Evolutionary conservation across 2,888 invertebrate genomes (phyloP).

Genomic region (Monochamus alternatus): DNA sequence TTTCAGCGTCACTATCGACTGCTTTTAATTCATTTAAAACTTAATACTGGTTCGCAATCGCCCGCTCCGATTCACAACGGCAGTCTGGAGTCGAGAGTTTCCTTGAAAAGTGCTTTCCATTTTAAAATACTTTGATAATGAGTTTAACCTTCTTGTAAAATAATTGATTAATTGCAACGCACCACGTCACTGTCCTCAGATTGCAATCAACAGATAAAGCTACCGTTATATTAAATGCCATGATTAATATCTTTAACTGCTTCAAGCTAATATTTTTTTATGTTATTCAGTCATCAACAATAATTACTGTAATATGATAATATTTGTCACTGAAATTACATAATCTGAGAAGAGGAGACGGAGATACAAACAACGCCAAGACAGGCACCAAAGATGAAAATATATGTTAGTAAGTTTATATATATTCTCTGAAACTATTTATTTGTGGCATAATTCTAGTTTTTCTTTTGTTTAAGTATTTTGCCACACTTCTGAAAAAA

Average conservation of each 20-base stretch:
- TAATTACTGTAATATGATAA: too few relatives aligned
- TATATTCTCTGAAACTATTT: too few relatives aligned
- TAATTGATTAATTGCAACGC: neutral
- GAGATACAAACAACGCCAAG: too few relatives aligned
- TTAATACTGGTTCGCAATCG: neutral
- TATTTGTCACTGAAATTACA: too few relatives aligned
- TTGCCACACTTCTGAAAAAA: too few relatives aligned
- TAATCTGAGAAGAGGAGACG: neutral
- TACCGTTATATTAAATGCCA: neutral
- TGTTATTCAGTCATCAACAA: neutral
- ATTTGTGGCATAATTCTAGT: too few relatives aligned
- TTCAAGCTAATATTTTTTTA: too few relatives aligned
- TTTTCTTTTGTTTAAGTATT: too few relatives aligned
- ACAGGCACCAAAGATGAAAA: too few relatives aligned
- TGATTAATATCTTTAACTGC: neutral
- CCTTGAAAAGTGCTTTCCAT: conserved; percentile 10
- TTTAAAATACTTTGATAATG: conserved; percentile 10
- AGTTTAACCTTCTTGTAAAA: neutral
- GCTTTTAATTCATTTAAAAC: conserved; percentile 1
- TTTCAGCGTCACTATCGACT: neutral
- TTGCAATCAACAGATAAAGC: neutral
- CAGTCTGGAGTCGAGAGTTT: neutral
- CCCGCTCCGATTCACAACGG: neutral
- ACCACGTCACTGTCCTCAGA: neutral
- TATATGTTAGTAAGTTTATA: too few relatives aligned